These are phyloP conservation scores for Salticus scenicus DNA, from an alignment of 2,888 invertebrate genomes.

Conservation along the genomic window DNA sequence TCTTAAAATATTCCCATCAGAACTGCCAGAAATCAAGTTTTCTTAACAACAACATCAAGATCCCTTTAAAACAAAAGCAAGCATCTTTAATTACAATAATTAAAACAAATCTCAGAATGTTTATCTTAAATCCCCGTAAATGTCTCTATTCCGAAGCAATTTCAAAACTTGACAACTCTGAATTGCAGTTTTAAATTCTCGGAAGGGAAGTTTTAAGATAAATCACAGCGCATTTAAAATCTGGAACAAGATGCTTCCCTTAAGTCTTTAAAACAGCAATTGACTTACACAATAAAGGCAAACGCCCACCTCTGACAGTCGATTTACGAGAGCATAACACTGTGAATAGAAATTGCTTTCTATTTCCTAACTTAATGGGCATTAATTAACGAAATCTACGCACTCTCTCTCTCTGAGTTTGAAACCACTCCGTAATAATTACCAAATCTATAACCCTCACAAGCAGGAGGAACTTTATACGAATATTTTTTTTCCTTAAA, in stretches of 20 bases:
- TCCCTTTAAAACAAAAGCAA: no score
- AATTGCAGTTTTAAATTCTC: no score
- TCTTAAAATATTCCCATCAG: no score
- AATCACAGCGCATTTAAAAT: neutral
- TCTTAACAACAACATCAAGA: no score
- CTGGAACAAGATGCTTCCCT: neutral
- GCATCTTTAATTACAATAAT: no score
- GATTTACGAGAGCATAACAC: neutral
- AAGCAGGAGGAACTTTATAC: neutral
- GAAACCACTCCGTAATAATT: slow-evolving; percentile 40
- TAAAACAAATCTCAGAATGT: no score
- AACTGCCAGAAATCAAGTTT: no score
- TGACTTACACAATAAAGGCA: neutral
- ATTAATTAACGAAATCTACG: slow-evolving; percentile 60
- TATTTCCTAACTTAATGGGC: slow-evolving; percentile 40
- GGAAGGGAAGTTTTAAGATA: no score
- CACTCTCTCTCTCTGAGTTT: no score
- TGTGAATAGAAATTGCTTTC: slow-evolving; percentile 11
- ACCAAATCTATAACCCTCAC: neutral
- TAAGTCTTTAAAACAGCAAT: neutral
- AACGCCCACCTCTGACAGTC: slow-evolving; percentile 3
- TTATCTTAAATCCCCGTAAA: no score
- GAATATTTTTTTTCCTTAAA: neutral
- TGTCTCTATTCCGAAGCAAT: no score
- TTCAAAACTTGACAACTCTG: no score